Base-by-base conservation (phyloP, 2,113 vertebrate species). In the Amblyopsis rosae region DNA sequence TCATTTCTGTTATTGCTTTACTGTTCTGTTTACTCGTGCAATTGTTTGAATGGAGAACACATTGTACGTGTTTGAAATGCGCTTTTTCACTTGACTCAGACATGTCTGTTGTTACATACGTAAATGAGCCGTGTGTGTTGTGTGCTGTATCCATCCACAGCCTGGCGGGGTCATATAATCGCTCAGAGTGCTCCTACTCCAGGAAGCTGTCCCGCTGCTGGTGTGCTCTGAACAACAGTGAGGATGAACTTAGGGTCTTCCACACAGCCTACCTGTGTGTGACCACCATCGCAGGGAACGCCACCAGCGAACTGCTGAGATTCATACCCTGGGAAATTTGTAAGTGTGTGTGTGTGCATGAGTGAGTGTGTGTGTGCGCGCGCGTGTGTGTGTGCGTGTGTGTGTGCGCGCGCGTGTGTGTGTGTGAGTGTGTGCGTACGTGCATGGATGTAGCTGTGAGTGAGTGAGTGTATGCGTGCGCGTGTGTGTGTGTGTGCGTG, bases 241-340 rank as follows among this genome's bases (percentile, higher is more conserved):
- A 90, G 6, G 73, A 84, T 3, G 83, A 89, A 35, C 26, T 0
- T 26, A 63, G 72, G 5, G 33, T 2, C 0, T 0, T 6, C 32
- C 85, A 92, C 62, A 1, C 0, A 17, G 90, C 69, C 65, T 85
- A 63, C 63, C 72, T 94, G 77, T 94, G 92, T 59, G 87, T 88
- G 1, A 88, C 84, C 1, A 92, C 79, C 71, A 55, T 74, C 9
- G 50, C 77, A 0, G 88, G 88, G 17, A 90, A 77, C 4, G 66
- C 78, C 76, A 88, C 76, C 50, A 93, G 92, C 62, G 0, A 4
- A 7, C 7, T 13, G 47, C 16, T 60, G 13, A 0, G 0, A 6
- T 90, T 92, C 65, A 77, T 0, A 0, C 87, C 85, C 8, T 26
- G 85, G 10, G 0, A 16, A 2, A 90, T 91, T 6, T 33, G 92